A percentile compares a stretch with the other conserved stretches of the same genome.
phyloP scores from a whole-genome alignment of 2,113 vertebrate species.

The Harpagus bidentatus region DNA sequence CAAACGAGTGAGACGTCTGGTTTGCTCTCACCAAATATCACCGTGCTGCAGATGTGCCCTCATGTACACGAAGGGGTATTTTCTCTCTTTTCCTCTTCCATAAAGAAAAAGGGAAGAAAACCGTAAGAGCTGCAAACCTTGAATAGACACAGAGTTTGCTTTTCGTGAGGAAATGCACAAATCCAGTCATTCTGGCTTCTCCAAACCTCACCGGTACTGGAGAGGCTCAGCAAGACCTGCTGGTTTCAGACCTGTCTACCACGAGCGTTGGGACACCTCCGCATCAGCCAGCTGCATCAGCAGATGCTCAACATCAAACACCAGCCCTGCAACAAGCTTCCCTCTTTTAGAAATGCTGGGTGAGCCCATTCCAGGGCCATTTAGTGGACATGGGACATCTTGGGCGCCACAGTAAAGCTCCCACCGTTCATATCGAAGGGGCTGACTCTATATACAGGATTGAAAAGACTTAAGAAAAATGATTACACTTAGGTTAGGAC shows the following conservation, averaged over 20 bases:
- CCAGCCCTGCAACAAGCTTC: not conserved
- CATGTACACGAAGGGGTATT: not conserved
- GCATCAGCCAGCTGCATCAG: too few species aligned
- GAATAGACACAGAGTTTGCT: not conserved
- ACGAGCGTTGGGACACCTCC: not conserved
- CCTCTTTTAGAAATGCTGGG: not conserved
- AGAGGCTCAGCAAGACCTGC: not conserved
- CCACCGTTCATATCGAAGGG: not conserved
- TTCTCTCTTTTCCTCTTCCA: not conserved
- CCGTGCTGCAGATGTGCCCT: not conserved
- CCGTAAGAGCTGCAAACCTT: not conserved
- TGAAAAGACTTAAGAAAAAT: not conserved
- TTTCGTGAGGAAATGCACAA: constrained; percentile 4
- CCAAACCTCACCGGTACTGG: not conserved
- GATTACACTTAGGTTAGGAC: not conserved
- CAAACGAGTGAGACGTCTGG: not conserved
- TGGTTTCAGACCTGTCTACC: not conserved
- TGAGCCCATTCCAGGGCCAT: not conserved
- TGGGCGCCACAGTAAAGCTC: not conserved
- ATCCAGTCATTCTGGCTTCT: not conserved
- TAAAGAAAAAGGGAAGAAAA: not conserved
- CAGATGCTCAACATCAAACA: not conserved
- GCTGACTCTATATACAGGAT: not conserved
- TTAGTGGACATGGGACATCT: not conserved
- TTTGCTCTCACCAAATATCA: not conserved